phyloP scores from a whole-genome alignment of 2,888 invertebrate genomes.

The Apamea epomidion region DNA sequence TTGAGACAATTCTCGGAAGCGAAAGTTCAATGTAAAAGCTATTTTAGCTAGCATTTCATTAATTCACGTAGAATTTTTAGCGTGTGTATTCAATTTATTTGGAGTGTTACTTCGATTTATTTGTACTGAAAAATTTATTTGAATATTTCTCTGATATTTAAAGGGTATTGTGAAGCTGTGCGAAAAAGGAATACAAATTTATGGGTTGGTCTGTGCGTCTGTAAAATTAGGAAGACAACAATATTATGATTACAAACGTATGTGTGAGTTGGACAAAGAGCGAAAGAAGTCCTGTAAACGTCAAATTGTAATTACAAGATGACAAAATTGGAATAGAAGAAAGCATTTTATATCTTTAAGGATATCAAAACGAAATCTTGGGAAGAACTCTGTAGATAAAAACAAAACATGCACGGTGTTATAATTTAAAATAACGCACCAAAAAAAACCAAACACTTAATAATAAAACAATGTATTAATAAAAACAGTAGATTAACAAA shows the following conservation, averaged over 20 bases:
- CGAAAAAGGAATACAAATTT: background rate
- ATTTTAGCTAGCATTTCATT: background rate
- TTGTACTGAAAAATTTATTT: background rate
- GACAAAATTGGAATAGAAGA: background rate
- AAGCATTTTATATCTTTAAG: background rate
- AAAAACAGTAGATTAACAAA: conserved; percentile 22
- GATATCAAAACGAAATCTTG: background rate
- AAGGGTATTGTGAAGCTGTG: background rate
- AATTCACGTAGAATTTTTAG: background rate
- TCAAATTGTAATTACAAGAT: background rate
- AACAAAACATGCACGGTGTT: background rate
- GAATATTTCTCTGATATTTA: background rate
- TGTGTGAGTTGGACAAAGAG: background rate
- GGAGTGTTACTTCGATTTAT: background rate
- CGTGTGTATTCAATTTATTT: background rate
- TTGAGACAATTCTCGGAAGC: conserved; percentile 5
- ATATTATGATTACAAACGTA: background rate
- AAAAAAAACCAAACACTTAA: background rate
- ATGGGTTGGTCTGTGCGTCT: background rate
- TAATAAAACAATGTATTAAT: conserved; percentile 27
- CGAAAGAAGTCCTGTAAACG: background rate
- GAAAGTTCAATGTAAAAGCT: background rate
- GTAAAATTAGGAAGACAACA: background rate
- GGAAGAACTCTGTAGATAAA: background rate
- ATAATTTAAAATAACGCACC: background rate